Conservation (phyloP, 2,113 vertebrate species). For the Rostratula benghalensis region DNA sequence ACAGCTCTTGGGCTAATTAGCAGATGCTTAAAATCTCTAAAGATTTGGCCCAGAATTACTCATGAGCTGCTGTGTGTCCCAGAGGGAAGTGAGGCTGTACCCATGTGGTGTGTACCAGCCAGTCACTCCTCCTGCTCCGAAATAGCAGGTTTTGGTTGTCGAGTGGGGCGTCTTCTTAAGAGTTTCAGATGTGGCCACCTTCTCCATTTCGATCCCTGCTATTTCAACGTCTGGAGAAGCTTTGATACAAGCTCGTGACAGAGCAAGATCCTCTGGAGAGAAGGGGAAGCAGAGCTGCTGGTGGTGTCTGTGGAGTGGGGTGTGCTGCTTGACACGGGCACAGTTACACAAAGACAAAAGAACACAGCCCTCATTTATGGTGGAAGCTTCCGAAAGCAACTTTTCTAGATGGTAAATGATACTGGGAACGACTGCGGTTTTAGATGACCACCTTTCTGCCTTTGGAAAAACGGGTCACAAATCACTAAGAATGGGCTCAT, state of each 20-base stretch:
- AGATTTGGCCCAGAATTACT: neutral
- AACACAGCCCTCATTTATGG: neutral
- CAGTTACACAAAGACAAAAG: neutral
- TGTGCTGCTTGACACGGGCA: neutral
- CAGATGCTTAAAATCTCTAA: neutral
- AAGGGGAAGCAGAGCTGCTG: neutral
- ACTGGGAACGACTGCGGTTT: neutral
- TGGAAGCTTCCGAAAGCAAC: neutral
- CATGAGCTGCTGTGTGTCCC: neutral
- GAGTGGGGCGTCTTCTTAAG: neutral
- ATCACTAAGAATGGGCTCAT: neutral
- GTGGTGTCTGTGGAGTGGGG: neutral
- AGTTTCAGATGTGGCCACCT: neutral
- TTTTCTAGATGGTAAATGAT: neutral
- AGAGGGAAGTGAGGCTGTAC: neutral
- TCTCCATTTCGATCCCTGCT: neutral
- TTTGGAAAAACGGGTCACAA: neutral
- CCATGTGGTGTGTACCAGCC: neutral
- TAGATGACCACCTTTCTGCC: neutral
- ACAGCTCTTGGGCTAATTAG: conserved; percentile 8
- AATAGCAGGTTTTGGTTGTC: neutral
- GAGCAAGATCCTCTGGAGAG: neutral
- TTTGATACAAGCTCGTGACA: neutral
- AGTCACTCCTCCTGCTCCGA: neutral
- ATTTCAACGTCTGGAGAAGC: neutral